These are phyloP conservation scores for Salvelinus fontinalis DNA, from an alignment of 2,113 vertebrate species.

Conservation along the genomic window DNA sequence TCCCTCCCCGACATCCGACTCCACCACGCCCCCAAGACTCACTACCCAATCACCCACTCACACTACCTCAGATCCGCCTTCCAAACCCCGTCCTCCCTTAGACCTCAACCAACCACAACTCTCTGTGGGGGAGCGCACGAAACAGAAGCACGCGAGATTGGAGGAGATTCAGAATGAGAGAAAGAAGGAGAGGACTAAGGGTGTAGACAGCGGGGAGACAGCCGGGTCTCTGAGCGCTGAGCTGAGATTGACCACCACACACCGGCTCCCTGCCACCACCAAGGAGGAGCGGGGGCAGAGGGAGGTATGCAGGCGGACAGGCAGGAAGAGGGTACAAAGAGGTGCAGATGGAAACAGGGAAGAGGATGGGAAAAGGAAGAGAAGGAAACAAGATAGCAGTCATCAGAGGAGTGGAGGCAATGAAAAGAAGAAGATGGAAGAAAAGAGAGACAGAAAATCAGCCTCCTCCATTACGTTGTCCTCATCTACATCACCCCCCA, in stretches of 20 bases:
- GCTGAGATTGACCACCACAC: constrained; percentile 68
- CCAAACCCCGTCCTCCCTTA: constrained; percentile 21
- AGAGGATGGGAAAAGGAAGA: constrained; percentile 52
- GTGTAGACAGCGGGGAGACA: constrained; percentile 29
- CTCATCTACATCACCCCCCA: constrained; percentile 21
- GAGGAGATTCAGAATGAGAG: constrained; percentile 14
- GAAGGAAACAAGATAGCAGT: constrained; percentile 35
- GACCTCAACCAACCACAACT: constrained; percentile 31
- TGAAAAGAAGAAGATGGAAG: constrained; percentile 20
- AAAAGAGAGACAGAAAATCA: constrained; percentile 15
- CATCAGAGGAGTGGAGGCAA: constrained; percentile 33
- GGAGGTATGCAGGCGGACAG: constrained; percentile 5
- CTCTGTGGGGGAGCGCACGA: constrained; percentile 3
- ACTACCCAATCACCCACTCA: constrained; percentile 53
- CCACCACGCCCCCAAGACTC: constrained; percentile 21
- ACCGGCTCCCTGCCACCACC: constrained; percentile 48
- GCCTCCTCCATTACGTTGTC: constrained; percentile 19
- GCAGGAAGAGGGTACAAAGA: constrained; percentile 54
- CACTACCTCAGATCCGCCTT: constrained; percentile 71
- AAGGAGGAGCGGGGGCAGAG: constrained; percentile 41
- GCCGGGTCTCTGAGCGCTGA: constrained; percentile 66
- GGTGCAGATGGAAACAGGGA: constrained; percentile 27
- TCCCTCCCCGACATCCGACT: constrained; percentile 31
- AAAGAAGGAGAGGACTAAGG: constrained; percentile 19
- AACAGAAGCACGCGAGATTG: constrained; percentile 57